Base-by-base conservation (phyloP, 2,888 invertebrate genomes). In the Leptinotarsa rubiginosa region DNA sequence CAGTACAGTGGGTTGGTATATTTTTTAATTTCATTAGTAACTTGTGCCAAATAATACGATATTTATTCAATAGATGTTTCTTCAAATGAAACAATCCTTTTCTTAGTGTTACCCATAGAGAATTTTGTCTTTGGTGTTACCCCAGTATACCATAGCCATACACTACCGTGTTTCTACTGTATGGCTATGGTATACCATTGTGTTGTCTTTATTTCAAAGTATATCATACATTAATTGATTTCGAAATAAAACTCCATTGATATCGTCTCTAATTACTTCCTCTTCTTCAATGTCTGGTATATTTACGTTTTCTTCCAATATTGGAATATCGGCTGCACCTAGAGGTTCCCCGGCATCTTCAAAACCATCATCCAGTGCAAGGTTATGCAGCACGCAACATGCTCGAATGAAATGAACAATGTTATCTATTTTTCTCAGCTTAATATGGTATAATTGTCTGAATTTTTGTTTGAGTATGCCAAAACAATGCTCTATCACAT, bases 391-490 rank as follows among this genome's bases (percentile, higher is more conserved):
- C 4, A 74, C 70, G 64, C 49, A 25, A 52, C 41, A 47, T 41
- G 74, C 70, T 56, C 70, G 22, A 52, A 74, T 74, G 64, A 75
- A 70, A 20, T 76, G 67, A 16, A 67, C 74, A 74, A 59, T 64
- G 22, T n/a, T 62, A 50, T 62, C 22, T 4, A 73, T n/a, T 20
- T 68, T 69, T 54, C 59, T 74, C 47, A 71, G 31, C 25, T 74
- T 74, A 7, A 66, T 25, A 67, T 74, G 74, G 25, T 74, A 70
- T 7, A 74, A 52, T 59, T 74, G 68, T 15, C 74, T 31, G 50
- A 74, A 74, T 68, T 70, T 74, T 22, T 74, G 70, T 64, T 74
- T 74, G 31, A 74, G 16, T 25, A 70, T 41, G 15, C 74, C 74
- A 56, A 74, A 69, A 47, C 66, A 73, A 47, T 69, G 69, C 25